Evolutionary conservation across 2,797 vertebrate species (phyloP).

Genomic region (Clangula hyemalis): DNA sequence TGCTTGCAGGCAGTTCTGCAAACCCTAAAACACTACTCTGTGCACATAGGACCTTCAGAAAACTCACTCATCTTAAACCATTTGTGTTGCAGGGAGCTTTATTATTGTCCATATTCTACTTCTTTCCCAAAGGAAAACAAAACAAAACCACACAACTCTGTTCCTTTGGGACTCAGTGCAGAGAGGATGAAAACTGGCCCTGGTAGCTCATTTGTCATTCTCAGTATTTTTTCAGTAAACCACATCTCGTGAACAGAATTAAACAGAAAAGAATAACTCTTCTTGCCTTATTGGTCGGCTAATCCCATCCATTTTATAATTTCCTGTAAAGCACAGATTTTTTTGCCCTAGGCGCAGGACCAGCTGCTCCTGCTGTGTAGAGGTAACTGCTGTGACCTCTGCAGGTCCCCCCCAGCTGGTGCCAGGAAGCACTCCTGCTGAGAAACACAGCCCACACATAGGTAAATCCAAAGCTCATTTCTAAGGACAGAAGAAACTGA

Average conservation of each 20-base stretch:
- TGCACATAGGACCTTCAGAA: neutral
- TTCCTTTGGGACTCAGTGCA: fast-evolving
- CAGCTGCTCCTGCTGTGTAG: neutral
- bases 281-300: neutral
- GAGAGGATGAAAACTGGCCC: neutral
- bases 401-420: neutral
- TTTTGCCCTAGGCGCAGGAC: neutral
- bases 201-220: neutral
- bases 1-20: neutral
- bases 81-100: neutral
- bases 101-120: neutral
- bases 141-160: neutral
- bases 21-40: neutral
- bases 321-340: neutral
- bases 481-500: neutral
- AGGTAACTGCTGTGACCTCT: neutral
- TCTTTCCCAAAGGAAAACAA: neutral
- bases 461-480: neutral
- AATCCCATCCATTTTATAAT: neutral
- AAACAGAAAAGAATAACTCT: neutral
- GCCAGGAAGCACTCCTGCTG: neutral
- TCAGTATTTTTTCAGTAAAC: neutral
- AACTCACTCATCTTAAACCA: neutral
- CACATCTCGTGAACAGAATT: neutral
- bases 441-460: neutral